phyloP scores from a whole-genome alignment of 2,888 invertebrate species.

The Hydroisotoma schaefferi region DNA sequence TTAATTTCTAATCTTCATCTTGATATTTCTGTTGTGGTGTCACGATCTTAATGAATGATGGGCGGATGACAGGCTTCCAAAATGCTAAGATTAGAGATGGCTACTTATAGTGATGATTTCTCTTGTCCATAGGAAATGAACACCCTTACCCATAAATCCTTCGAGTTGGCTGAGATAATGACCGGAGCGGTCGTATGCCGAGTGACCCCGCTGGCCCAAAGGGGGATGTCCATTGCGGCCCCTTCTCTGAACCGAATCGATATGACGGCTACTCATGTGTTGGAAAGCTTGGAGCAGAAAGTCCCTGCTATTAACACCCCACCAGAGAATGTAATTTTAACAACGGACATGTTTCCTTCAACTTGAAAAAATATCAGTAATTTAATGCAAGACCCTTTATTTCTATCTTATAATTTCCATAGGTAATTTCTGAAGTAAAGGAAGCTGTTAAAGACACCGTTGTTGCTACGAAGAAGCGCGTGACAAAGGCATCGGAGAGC shows the following conservation, averaged over 20 bases:
- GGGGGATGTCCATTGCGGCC: constrained; percentile 23
- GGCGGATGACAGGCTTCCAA: no score
- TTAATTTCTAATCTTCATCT: no score
- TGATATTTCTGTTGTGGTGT: no score
- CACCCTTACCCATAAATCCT: constrained; percentile 22
- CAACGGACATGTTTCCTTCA: not conserved
- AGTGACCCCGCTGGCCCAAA: constrained; percentile 30
- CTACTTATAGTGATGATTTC: not conserved
- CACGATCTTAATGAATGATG: no score
- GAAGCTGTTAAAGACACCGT: constrained; percentile 3
- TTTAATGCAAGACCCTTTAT: not conserved
- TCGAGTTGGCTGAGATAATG: constrained; percentile 27
- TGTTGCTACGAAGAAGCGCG: constrained; percentile 11
- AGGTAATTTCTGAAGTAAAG: constrained; percentile 5
- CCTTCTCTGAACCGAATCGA: constrained; percentile 36
- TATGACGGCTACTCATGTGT: constrained; percentile 33
- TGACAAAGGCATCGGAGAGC: constrained; percentile 23
- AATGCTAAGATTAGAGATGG: no score
- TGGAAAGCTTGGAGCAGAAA: constrained; percentile 33
- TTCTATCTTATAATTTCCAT: not conserved
- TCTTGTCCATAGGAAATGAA: constrained; percentile 21
- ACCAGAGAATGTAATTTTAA: constrained; percentile 37
- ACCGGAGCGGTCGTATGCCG: constrained; percentile 19
- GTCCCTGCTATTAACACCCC: constrained; percentile 40
- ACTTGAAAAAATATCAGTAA: not conserved